A percentile compares a stretch with the other conserved stretches of the same genome.
These are phyloP conservation scores for Dendronephthya gigantea DNA, from an alignment of 64 coral and sea anemone genomes.

Conservation along the genomic window DNA sequence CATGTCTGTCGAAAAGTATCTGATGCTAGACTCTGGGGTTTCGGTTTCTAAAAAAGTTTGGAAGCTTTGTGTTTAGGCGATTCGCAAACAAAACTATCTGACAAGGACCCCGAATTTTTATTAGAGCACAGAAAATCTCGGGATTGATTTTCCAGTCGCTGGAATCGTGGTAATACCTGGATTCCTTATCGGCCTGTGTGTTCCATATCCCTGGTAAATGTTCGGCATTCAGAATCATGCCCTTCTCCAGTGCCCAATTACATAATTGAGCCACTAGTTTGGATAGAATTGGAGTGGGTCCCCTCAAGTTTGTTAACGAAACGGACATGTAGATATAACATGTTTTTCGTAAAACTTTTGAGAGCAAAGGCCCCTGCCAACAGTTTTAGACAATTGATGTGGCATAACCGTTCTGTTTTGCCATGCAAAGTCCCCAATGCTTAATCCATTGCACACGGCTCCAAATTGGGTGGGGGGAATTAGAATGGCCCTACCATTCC, in stretches of 20 bases:
- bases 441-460: not conserved
- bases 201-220: too few relatives aligned
- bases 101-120: constrained; percentile 8
- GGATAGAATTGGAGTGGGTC: not conserved
- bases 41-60: constrained; percentile 14
- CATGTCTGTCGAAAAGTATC: constrained; percentile 8
- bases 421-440: not conserved
- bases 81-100: constrained; percentile 14
- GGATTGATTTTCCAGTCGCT: not conserved
- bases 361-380: not conserved
- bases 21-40: not conserved
- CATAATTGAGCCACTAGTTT: not conserved
- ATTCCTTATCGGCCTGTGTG: not conserved
- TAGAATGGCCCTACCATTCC: too few relatives aligned
- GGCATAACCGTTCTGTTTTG: not conserved
- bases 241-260: not conserved
- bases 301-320: constrained; percentile 2
- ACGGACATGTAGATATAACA: not conserved
- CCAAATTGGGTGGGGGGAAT: not conserved
- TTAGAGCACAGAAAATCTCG: not conserved
- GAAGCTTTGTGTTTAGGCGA: not conserved
- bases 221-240: not conserved
- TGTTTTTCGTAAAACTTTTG: not conserved
- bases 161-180: not conserved
- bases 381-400: constrained; percentile 14